Conservation (phyloP, 2,888 invertebrate species). For the Drosophila rellima region DNA sequence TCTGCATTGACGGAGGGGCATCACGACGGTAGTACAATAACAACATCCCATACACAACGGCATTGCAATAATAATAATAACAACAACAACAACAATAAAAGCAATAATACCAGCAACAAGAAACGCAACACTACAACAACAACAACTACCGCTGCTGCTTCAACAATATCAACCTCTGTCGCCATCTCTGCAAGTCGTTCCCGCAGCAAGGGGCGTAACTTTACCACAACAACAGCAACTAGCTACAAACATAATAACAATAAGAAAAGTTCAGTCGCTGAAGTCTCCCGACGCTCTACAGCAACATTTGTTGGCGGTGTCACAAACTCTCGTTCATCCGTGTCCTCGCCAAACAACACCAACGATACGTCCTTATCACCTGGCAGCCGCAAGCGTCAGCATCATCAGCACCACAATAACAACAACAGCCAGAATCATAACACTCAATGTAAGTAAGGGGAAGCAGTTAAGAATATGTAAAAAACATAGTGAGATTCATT, state of each 20-base stretch:
- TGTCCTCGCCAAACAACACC: conserved; percentile 38
- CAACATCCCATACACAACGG: conserved; percentile 51
- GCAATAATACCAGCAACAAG: conserved; percentile 48
- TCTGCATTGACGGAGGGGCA: conserved; percentile 90
- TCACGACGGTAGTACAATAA: conserved; percentile 78
- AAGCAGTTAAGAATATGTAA: neutral
- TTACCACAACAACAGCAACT: conserved; percentile 16
- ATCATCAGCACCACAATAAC: conserved; percentile 42
- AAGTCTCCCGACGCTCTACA: conserved; percentile 43
- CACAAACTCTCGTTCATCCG: conserved; percentile 36
- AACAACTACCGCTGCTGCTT: conserved; percentile 27
- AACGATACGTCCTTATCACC: conserved; percentile 56
- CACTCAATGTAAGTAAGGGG: conserved; percentile 57
- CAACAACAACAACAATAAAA: conserved; percentile 54
- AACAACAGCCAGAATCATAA: conserved; percentile 20
- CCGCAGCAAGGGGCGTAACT: conserved; percentile 57
- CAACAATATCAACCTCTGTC: conserved; percentile 38
- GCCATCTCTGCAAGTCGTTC: conserved; percentile 45
- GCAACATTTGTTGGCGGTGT: conserved; percentile 28
- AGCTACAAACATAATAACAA: conserved; percentile 18
- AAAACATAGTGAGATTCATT: neutral
- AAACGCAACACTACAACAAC: conserved; percentile 32
- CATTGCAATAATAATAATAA: conserved; percentile 54
- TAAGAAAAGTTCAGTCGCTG: conserved; percentile 44
- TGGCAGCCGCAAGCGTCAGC: conserved; percentile 75